Percentiles rank a stretch among this genome's conserved stretches.
Evolutionary conservation across 2,888 invertebrate genomes (phyloP).

Genomic region (Leistus spinibarbis): DNA sequence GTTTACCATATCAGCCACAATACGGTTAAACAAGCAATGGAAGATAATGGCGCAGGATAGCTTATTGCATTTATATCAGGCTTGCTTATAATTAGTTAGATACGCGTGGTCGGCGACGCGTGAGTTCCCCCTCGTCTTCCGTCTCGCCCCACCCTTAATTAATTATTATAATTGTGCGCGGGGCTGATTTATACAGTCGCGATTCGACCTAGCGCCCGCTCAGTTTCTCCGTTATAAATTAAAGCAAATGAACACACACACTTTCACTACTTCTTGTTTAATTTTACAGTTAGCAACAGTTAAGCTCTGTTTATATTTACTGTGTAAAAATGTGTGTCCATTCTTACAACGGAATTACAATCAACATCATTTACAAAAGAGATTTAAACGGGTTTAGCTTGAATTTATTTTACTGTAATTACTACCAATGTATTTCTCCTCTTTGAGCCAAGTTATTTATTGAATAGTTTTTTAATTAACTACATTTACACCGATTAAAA

Average conservation of each 20-base stretch:
- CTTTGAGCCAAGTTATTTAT: not conserved
- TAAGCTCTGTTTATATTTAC: not conserved
- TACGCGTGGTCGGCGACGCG: conserved; percentile 31
- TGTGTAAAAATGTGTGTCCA: not conserved
- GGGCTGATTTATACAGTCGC: conserved; percentile 28
- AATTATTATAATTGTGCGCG: conserved; percentile 33
- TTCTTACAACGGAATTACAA: not conserved
- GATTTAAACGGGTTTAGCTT: conserved; percentile 26
- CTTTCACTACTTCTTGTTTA: not conserved
- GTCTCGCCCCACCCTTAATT: conserved; percentile 20
- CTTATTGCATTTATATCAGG: conserved; percentile 1
- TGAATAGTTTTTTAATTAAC: not conserved
- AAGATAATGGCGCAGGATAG: not conserved
- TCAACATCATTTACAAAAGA: conserved; percentile 11
- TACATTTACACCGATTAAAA: not conserved
- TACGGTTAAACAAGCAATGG: not conserved
- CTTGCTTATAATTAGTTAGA: conserved; percentile 12
- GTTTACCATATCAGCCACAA: not conserved
- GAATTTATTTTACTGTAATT: conserved; percentile 37
- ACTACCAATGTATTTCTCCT: conserved; percentile 32
- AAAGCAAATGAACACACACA: conserved; percentile 21
- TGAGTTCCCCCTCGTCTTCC: conserved; percentile 1
- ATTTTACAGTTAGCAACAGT: not conserved
- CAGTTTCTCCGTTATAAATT: conserved; percentile 27
- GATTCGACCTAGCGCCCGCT: conserved; percentile 19